Percentiles rank a stretch among this genome's conserved stretches.
These are phyloP conservation scores for Falco cherrug DNA, from an alignment of 2,797 vertebrate genomes.

Conservation along the genomic window DNA sequence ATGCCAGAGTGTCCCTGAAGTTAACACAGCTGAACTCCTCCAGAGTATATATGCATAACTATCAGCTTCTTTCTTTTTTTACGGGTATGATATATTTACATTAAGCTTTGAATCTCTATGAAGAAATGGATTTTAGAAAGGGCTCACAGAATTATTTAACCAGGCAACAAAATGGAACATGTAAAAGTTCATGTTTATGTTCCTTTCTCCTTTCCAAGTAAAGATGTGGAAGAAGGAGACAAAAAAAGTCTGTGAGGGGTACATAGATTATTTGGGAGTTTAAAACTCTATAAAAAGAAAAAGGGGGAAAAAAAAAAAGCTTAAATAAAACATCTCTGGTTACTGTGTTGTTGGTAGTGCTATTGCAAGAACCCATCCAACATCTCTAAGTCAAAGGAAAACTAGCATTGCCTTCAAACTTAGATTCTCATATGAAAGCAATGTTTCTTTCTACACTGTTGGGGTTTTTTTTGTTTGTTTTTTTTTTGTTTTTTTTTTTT, in stretches of 20 bases:
- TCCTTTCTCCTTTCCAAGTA: not conserved
- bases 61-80: not conserved
- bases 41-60: not conserved
- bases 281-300: not conserved
- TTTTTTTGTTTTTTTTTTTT: too few species aligned
- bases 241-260: not conserved
- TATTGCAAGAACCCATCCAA: not conserved
- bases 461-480: too few species aligned
- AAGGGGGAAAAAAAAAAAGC: rapidly evolving
- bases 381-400: not conserved
- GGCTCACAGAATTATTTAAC: not conserved
- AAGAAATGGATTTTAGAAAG: not conserved
- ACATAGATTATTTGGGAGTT: not conserved
- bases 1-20: not conserved
- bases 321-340: not conserved
- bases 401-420: not conserved
- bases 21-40: not conserved
- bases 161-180: not conserved
- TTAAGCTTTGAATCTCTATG: not conserved
- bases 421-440: not conserved
- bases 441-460: not conserved
- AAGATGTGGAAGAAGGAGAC: not conserved
- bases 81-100: not conserved
- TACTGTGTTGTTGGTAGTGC: not conserved
- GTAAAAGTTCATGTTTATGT: not conserved